Evolutionary conservation across 1,140 invertebrate genomes (phyloP).

Genomic region (Leguminivora glycinivorella): DNA sequence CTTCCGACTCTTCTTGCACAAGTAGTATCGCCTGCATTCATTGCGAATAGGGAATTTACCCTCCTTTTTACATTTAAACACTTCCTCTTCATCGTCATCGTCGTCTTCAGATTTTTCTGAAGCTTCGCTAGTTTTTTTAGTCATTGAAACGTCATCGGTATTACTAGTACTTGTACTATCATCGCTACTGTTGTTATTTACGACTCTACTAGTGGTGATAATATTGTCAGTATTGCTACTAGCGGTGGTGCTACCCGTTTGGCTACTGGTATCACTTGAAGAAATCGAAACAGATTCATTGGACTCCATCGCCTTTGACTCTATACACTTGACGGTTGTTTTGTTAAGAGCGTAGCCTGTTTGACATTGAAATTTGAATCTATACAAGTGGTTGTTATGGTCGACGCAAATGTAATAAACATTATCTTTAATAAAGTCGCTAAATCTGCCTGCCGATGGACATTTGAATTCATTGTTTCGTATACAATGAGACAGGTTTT

Average conservation of each 20-base stretch:
- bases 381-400: slow-evolving; percentile 45
- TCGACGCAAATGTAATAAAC: slow-evolving; percentile 67
- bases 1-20: slow-evolving; percentile 52
- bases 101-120: slow-evolving; percentile 20
- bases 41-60: slow-evolving; percentile 58
- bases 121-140: slow-evolving; percentile 13
- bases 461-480: slow-evolving; percentile 64
- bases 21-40: slow-evolving; percentile 62
- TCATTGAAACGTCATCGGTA: slow-evolving; percentile 8
- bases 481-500: slow-evolving; percentile 66
- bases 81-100: slow-evolving; percentile 28
- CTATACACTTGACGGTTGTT: slow-evolving; percentile 43
- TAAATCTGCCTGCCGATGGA: slow-evolving; percentile 53
- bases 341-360: slow-evolving; percentile 58
- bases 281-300: slow-evolving; percentile 29
- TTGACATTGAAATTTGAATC: slow-evolving; percentile 64
- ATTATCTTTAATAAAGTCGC: slow-evolving; percentile 51
- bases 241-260: slow-evolving; percentile 28
- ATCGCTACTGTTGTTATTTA: slow-evolving; percentile 8
- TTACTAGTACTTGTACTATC: slow-evolving; percentile 6
- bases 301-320: slow-evolving; percentile 31
- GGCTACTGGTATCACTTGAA: not conserved
- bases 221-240: slow-evolving; percentile 39
- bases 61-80: slow-evolving; percentile 56
- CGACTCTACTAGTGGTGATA: slow-evolving; percentile 31